Percentiles rank a stretch among this genome's conserved stretches.
Conservation (phyloP, 2,888 invertebrate genomes). For the Gibbula magus region DNA sequence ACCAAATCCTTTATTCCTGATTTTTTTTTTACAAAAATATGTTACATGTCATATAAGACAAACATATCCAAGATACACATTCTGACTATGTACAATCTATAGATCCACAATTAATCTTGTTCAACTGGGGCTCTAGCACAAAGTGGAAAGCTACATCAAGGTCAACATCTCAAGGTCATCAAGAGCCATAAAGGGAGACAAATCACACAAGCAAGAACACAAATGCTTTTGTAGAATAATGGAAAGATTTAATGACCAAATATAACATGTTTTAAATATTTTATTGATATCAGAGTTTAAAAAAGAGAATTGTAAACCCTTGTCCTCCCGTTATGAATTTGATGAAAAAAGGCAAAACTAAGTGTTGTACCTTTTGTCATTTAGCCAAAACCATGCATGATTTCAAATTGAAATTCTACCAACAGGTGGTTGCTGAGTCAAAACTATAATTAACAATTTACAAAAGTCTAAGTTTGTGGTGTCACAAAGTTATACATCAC, state of each 20-base stretch:
- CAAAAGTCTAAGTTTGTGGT: not conserved
- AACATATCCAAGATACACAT: slow-evolving; percentile 1
- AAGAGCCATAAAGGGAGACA: slow-evolving; percentile 4
- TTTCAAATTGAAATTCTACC: not conserved
- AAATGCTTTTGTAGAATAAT: no score
- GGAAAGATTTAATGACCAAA: no score
- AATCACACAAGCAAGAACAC: not conserved
- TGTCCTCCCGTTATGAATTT: no score
- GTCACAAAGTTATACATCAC: not conserved
- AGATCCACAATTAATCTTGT: not conserved
- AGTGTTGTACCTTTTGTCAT: not conserved
- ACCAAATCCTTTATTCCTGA: slow-evolving; percentile 4
- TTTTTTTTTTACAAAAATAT: slow-evolving; percentile 11
- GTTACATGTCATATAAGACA: slow-evolving; percentile 11
- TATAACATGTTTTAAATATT: no score
- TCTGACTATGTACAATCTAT: not conserved
- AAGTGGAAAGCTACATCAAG: slow-evolving; percentile 1
- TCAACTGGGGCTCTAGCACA: not conserved
- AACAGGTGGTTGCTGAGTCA: not conserved
- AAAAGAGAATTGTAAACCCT: no score
- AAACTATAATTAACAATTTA: not conserved
- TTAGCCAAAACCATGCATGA: not conserved
- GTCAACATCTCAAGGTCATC: slow-evolving; percentile 11
- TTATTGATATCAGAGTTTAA: no score
- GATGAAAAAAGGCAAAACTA: no score